Evolutionary conservation across 2,888 invertebrate species (phyloP).

Genomic region (Troides oblongomaculatus): DNA sequence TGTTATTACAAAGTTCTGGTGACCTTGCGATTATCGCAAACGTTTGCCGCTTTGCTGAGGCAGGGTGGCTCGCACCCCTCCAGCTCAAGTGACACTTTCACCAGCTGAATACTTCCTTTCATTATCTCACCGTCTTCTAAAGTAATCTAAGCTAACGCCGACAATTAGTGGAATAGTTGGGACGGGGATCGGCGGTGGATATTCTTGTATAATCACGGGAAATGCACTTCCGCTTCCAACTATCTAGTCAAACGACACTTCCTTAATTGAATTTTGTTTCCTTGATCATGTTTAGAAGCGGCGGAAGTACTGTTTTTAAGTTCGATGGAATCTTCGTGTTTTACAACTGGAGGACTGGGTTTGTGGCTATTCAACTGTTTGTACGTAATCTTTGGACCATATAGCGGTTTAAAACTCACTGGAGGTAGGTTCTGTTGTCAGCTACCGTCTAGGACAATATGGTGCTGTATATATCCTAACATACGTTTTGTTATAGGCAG

Average conservation of each 20-base stretch:
- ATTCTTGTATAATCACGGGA: conserved; percentile 18
- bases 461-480: too few relatives aligned
- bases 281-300: background rate
- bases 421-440: too few relatives aligned
- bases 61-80: background rate
- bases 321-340: too few relatives aligned
- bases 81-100: background rate
- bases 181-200: conserved; percentile 8
- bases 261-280: background rate
- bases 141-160: conserved; percentile 24
- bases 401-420: too few relatives aligned
- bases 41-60: background rate
- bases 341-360: too few relatives aligned
- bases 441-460: too few relatives aligned
- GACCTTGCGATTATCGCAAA: background rate
- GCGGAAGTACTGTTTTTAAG: too few relatives aligned
- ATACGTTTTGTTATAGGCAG: too few relatives aligned
- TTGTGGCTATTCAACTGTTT: too few relatives aligned
- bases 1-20: too few relatives aligned
- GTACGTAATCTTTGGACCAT: too few relatives aligned
- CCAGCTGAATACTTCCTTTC: conserved; percentile 11
- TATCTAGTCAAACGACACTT: conserved; percentile 9
- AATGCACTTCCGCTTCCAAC: conserved; percentile 14
- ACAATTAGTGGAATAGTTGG: conserved; percentile 19
- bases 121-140: conserved; percentile 17